Conservation (phyloP, 2,797 vertebrate species). For the Ataeniobius toweri region DNA sequence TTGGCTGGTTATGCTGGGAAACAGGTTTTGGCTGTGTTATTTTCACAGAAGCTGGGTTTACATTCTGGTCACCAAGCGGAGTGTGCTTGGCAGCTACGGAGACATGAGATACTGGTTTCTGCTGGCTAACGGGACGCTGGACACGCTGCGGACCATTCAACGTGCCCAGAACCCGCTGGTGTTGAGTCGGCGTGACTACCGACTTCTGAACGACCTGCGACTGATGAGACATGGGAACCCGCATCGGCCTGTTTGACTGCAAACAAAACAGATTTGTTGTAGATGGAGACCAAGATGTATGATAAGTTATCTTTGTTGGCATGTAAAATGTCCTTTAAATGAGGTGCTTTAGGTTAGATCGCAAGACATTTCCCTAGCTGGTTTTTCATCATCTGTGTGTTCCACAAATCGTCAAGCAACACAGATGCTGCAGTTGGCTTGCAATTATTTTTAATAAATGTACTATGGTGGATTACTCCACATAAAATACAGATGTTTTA, state of each 20-base stretch:
- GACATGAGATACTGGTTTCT: slow-evolving; percentile 50
- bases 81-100: slow-evolving; percentile 35
- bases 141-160: slow-evolving; percentile 83
- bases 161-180: slow-evolving; percentile 77
- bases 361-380: background rate
- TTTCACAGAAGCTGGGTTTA: slow-evolving; percentile 49
- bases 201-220: slow-evolving; percentile 55
- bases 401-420: background rate
- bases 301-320: too few relatives aligned
- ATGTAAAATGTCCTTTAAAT: background rate
- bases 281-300: too few relatives aligned
- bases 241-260: slow-evolving; percentile 77
- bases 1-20: slow-evolving; percentile 47
- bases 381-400: too few relatives aligned
- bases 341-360: background rate
- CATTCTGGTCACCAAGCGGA: slow-evolving; percentile 61
- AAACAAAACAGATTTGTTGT: background rate
- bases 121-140: slow-evolving; percentile 68
- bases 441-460: too few relatives aligned
- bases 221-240: slow-evolving; percentile 83
- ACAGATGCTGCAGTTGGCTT: too few relatives aligned
- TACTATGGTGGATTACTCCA: too few relatives aligned
- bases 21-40: slow-evolving; percentile 42
- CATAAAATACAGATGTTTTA: too few relatives aligned
- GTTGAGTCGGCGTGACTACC: slow-evolving; percentile 66